Evolutionary conservation across 1,140 invertebrate genomes (phyloP).

Genomic region (Pseudobourletiella spinata): DNA sequence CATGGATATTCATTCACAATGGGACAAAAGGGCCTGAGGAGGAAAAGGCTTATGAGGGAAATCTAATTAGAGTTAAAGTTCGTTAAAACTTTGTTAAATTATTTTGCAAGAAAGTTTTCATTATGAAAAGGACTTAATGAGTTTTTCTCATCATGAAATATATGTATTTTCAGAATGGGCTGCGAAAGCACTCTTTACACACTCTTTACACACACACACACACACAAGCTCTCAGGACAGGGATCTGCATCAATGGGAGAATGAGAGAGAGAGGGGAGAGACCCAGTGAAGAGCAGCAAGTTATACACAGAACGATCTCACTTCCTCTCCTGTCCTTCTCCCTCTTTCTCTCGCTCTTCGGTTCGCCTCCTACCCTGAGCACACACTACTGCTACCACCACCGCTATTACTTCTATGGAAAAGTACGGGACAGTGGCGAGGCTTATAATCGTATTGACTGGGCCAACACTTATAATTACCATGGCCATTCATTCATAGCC

Average conservation of each 20-base stretch:
- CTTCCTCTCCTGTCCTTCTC: not conserved
- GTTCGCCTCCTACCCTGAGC: not conserved
- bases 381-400: too few relatives aligned
- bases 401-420: too few relatives aligned
- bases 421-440: too few relatives aligned
- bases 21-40: slow-evolving; percentile 27
- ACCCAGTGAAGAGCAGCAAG: not conserved
- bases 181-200: not conserved
- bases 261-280: not conserved
- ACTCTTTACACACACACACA: too few relatives aligned
- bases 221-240: not conserved
- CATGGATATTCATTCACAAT: slow-evolving; percentile 26
- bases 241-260: not conserved
- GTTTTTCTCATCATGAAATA: slow-evolving; percentile 36
- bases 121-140: slow-evolving; percentile 37
- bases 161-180: slow-evolving; percentile 25
- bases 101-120: slow-evolving; percentile 37
- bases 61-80: slow-evolving; percentile 37
- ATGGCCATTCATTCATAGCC: not conserved
- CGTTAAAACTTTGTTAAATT: slow-evolving; percentile 37
- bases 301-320: not conserved
- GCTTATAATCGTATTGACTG: slow-evolving; percentile 2
- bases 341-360: not conserved
- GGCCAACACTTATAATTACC: slow-evolving; percentile 9
- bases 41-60: slow-evolving; percentile 32